Conservation (phyloP, 1,140 invertebrate species). For the Harlomillsia oculata region DNA sequence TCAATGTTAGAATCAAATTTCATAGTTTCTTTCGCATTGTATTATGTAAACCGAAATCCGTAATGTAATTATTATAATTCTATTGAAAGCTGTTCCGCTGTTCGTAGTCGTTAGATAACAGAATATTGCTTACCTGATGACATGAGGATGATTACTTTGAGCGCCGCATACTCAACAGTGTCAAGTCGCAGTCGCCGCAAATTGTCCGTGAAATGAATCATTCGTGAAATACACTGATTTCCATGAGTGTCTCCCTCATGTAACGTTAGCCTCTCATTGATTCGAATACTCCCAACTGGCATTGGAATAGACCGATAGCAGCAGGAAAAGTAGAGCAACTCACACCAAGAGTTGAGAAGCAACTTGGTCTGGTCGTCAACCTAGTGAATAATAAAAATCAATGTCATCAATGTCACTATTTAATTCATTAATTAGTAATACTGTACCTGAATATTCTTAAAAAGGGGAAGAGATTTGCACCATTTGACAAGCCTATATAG, state of each 20-base stretch:
- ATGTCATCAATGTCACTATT: background rate
- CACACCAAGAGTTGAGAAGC: slow-evolving; percentile 95
- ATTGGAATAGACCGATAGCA: slow-evolving; percentile 44
- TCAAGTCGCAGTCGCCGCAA: slow-evolving; percentile 80
- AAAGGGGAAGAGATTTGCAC: slow-evolving; percentile 92
- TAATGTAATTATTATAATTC: too few species aligned
- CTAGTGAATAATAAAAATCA: slow-evolving; percentile 44
- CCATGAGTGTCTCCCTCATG: slow-evolving; percentile 35
- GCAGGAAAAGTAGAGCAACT: slow-evolving; percentile 82
- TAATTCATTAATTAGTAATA: background rate
- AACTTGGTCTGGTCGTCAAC: slow-evolving; percentile 94
- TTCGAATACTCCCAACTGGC: slow-evolving; percentile 36
- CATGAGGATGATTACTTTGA: slow-evolving; percentile 84
- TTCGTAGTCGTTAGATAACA: too few species aligned
- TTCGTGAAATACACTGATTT: slow-evolving; percentile 61
- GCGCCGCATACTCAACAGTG: slow-evolving; percentile 90
- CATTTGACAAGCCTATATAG: slow-evolving; percentile 95
- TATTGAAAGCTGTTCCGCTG: too few species aligned
- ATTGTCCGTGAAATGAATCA: slow-evolving; percentile 90
- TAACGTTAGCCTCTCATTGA: slow-evolving; percentile 32
- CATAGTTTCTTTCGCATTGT: too few species aligned
- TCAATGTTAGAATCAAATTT: too few species aligned
- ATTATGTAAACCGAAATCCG: too few species aligned
- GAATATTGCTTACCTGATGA: slow-evolving; percentile 76
- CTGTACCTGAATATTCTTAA: slow-evolving; percentile 86